Conservation (phyloP, 2,888 invertebrate species). For the Cantharis lateralis region DNA sequence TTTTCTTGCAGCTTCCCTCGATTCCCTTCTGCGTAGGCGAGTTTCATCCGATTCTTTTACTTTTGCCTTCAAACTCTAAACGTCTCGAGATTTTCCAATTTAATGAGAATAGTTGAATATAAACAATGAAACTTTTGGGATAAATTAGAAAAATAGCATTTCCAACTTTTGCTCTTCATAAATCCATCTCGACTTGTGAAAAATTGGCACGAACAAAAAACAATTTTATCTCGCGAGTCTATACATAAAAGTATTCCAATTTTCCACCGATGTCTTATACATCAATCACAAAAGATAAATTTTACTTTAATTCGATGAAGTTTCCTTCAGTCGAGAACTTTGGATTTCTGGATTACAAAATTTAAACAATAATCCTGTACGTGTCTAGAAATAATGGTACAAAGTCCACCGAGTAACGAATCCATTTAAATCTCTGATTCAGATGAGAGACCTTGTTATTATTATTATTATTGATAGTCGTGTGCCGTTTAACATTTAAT, state of each 20-base stretch:
- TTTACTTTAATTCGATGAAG: neutral
- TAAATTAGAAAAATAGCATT: neutral
- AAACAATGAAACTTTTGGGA: neutral
- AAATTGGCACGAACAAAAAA: neutral
- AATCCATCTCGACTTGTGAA: neutral
- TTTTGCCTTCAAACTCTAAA: neutral
- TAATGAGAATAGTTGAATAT: neutral
- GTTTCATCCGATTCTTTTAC: conserved; percentile 2
- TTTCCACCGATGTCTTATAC: neutral
- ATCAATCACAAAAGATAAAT: neutral
- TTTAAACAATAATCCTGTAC: neutral
- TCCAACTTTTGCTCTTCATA: neutral
- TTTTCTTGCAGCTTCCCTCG: neutral
- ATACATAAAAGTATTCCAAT: neutral
- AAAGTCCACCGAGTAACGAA: conserved; percentile 12
- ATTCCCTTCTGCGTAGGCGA: neutral
- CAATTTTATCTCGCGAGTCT: neutral
- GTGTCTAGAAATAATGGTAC: conserved; percentile 6
- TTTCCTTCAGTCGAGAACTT: neutral
- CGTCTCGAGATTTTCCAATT: neutral
- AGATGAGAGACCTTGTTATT: conserved; percentile 10
- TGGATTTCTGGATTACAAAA: neutral
- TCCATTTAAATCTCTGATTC: conserved; percentile 11
- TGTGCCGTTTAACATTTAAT: conserved; percentile 24
- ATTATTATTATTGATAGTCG: conserved; percentile 21